A percentile compares a stretch with the other conserved stretches of the same genome.
Conservation (phyloP, 2,888 invertebrate species). For the Nomada fucata region DNA sequence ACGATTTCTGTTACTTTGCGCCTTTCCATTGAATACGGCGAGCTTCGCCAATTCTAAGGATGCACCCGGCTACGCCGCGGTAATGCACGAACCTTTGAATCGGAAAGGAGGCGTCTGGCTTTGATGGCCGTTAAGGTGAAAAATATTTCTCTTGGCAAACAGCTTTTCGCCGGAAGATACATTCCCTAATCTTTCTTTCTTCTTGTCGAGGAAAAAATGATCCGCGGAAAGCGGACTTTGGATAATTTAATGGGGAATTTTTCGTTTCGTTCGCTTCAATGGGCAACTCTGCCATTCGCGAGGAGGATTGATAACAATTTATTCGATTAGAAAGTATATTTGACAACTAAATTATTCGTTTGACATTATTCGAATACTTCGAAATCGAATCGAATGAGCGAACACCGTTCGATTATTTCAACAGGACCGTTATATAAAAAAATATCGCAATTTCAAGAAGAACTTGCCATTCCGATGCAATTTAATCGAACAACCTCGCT, state of each 20-base stretch:
- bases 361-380: background rate
- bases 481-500: too few relatives aligned
- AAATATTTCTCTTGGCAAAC: constrained; percentile 51
- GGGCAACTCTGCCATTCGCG: too few relatives aligned
- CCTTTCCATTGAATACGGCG: constrained; percentile 34
- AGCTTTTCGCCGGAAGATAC: constrained; percentile 4
- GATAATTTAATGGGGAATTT: too few relatives aligned
- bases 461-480: too few relatives aligned
- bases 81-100: constrained; percentile 36
- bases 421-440: too few relatives aligned
- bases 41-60: constrained; percentile 49
- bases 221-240: too few relatives aligned
- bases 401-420: too few relatives aligned
- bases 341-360: background rate
- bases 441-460: too few relatives aligned
- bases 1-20: constrained; percentile 59
- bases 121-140: constrained; percentile 53
- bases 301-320: background rate
- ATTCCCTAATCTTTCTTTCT: background rate
- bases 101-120: constrained; percentile 38
- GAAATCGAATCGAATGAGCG: too few relatives aligned
- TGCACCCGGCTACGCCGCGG: constrained; percentile 29
- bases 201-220: too few relatives aligned
- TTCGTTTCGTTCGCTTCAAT: too few relatives aligned
- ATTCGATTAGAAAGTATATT: background rate